Percentiles rank a stretch among this genome's conserved stretches.
phyloP scores from a whole-genome alignment of 2,888 invertebrate genomes.

The Bellardia bayeri region DNA sequence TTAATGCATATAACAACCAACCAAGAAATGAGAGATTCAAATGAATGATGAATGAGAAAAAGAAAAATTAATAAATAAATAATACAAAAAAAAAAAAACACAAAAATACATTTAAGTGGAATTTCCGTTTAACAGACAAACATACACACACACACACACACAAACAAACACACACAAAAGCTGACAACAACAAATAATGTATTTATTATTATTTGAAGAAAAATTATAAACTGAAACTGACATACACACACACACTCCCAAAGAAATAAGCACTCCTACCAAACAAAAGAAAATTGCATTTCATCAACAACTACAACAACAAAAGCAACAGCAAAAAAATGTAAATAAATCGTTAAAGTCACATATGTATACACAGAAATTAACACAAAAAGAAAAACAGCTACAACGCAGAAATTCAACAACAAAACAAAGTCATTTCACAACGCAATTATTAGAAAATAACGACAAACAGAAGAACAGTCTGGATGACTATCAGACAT shows the following conservation, averaged over 20 bases:
- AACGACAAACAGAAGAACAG: not conserved
- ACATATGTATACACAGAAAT: conserved; percentile 8
- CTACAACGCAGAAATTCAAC: not conserved
- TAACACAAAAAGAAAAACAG: conserved; percentile 20
- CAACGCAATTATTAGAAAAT: conserved; percentile 39
- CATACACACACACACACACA: conserved; percentile 19
- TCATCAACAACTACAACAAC: conserved; percentile 34
- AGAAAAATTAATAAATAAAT: conserved; percentile 47
- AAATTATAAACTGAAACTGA: conserved; percentile 40
- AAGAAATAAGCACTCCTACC: conserved; percentile 11
- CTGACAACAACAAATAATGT: not conserved
- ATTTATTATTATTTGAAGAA: conserved; percentile 52
- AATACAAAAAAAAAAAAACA: conserved; percentile 21
- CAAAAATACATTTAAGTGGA: conserved; percentile 61
- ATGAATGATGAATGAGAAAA: conserved; percentile 7
- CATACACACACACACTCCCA: conserved; percentile 5
- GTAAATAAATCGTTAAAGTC: conserved; percentile 57
- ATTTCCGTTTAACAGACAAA: conserved; percentile 61
- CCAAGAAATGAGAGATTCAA: conserved; percentile 23
- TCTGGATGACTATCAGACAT: not conserved
- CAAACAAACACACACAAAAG: conserved; percentile 2
- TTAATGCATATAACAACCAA: conserved; percentile 22
- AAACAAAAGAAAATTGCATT: conserved; percentile 64
- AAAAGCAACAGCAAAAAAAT: not conserved
- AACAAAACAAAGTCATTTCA: conserved; percentile 17